Conservation (phyloP, 2,888 invertebrate species). For the Arctia plantaginis region DNA sequence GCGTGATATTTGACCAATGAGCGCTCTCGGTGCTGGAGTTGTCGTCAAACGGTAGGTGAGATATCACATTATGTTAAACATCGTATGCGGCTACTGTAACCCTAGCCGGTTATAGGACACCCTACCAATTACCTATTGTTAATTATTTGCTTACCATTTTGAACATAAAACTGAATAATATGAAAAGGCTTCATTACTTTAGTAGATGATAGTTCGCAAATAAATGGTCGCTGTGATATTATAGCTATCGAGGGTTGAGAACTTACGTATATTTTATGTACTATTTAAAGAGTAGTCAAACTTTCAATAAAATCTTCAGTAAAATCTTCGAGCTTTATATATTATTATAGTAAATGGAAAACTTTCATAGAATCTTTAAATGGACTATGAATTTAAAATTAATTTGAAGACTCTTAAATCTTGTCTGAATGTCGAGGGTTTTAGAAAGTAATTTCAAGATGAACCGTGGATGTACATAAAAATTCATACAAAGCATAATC, state of each 20-base stretch:
- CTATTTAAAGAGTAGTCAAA: not conserved
- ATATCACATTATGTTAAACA: too few species aligned
- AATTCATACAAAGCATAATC: too few species aligned
- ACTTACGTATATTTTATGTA: not conserved
- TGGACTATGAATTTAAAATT: not conserved
- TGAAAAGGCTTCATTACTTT: constrained; percentile 6
- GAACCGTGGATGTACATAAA: too few species aligned
- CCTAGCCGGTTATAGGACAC: too few species aligned
- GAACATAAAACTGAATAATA: too few species aligned
- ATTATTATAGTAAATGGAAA: not conserved
- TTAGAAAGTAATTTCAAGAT: too few species aligned
- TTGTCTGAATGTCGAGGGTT: not conserved
- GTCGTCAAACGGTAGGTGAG: too few species aligned
- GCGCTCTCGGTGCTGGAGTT: too few species aligned
- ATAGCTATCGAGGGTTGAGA: not conserved
- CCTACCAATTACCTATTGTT: too few species aligned
- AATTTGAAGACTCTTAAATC: not conserved
- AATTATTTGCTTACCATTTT: too few species aligned
- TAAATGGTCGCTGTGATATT: not conserved
- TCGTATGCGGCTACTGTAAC: too few species aligned
- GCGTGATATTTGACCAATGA: too few species aligned
- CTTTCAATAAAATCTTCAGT: not conserved
- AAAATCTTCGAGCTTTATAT: not conserved
- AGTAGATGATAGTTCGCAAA: constrained; percentile 4
- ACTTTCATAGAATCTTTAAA: not conserved